phyloP scores from a whole-genome alignment of 2,888 invertebrate species.

The Ormyrus labotus region DNA sequence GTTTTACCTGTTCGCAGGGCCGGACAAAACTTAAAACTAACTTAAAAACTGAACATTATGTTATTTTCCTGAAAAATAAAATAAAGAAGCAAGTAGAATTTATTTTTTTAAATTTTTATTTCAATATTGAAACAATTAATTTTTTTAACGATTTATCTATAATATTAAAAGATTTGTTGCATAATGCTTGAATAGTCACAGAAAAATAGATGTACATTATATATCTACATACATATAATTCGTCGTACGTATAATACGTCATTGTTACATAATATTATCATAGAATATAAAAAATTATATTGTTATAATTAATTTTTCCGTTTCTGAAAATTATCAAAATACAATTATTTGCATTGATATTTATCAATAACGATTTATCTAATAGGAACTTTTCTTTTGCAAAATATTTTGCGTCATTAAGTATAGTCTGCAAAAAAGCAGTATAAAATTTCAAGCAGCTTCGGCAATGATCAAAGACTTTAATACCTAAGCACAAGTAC shows the following conservation, averaged over 20 bases:
- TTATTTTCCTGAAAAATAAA: background rate
- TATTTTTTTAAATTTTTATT: too few species aligned
- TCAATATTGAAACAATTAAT: background rate
- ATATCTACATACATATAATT: too few species aligned
- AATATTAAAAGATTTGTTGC: slow-evolving; percentile 2
- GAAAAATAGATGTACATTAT: too few species aligned
- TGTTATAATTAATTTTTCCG: too few species aligned
- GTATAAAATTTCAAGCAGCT: background rate
- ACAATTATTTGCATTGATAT: slow-evolving; percentile 19
- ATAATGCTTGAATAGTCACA: too few species aligned
- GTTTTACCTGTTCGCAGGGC: too few species aligned
- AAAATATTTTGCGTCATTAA: background rate
- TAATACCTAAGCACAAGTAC: slow-evolving; percentile 24
- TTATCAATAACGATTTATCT: slow-evolving; percentile 25
- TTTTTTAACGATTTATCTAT: slow-evolving; percentile 34
- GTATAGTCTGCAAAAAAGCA: background rate
- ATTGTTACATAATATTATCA: too few species aligned
- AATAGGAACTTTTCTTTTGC: slow-evolving; percentile 31
- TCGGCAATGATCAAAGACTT: slow-evolving; percentile 43
- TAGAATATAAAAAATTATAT: too few species aligned
- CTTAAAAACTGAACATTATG: background rate
- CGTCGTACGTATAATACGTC: too few species aligned
- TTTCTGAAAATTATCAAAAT: too few species aligned
- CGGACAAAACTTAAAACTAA: background rate
- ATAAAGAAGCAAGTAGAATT: background rate